Evolutionary conservation across 2,113 vertebrate species (phyloP).

Genomic region (Zapus hudsonius): DNA sequence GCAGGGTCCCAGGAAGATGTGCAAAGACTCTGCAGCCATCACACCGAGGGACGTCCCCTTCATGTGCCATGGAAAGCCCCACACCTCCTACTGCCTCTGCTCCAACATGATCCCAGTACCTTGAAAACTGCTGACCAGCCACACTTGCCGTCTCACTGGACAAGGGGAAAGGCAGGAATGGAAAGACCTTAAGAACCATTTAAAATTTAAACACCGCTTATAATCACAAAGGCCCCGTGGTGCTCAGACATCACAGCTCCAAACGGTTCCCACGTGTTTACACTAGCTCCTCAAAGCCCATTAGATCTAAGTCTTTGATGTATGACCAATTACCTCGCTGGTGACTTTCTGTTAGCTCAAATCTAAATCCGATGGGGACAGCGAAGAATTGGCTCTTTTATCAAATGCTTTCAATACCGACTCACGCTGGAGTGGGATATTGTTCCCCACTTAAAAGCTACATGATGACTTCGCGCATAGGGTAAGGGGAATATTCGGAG

Average conservation of each 20-base stretch:
- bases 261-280: slow-evolving; percentile 78
- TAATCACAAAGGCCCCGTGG: slow-evolving; percentile 56
- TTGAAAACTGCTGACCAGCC: rapidly evolving
- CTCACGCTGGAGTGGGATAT: slow-evolving; percentile 12
- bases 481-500: not conserved
- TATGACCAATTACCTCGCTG: slow-evolving; percentile 71
- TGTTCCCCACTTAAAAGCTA: slow-evolving; percentile 2
- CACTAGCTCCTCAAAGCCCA: slow-evolving; percentile 79
- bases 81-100: rapidly evolving
- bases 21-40: too few relatives aligned
- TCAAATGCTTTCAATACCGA: slow-evolving; percentile 74
- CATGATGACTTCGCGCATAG: not conserved
- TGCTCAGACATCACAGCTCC: slow-evolving; percentile 65
- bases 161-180: slow-evolving; percentile 18
- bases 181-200: slow-evolving; percentile 68
- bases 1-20: not conserved
- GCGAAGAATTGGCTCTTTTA: slow-evolving; percentile 79
- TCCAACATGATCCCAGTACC: rapidly evolving
- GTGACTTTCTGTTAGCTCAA: slow-evolving; percentile 78
- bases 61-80: rapidly evolving
- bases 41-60: not conserved
- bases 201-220: slow-evolving; percentile 59
- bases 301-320: slow-evolving; percentile 83
- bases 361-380: slow-evolving; percentile 75
- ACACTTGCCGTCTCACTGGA: not conserved